These are phyloP conservation scores for Lepus europaeus DNA, from an alignment of 2,113 vertebrate genomes.

Conservation along the genomic window DNA sequence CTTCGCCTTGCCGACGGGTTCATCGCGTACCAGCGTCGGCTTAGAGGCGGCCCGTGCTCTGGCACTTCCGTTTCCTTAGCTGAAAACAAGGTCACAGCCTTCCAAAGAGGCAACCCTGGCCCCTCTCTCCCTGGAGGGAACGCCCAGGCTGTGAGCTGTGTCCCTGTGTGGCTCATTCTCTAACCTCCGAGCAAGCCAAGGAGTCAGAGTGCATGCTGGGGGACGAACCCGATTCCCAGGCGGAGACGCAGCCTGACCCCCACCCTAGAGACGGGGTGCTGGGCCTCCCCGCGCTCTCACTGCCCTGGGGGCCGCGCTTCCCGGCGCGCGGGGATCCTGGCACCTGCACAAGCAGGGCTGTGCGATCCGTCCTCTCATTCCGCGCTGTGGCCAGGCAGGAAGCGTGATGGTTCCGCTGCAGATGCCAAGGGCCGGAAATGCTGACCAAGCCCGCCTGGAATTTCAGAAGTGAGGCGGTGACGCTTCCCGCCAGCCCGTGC, in stretches of 20 bases:
- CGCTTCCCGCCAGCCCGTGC: not conserved
- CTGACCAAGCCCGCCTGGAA: constrained; percentile 8
- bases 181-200: not conserved
- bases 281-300: not conserved
- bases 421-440: not conserved
- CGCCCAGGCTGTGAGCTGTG: not conserved
- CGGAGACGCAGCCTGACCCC: no score
- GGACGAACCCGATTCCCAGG: no score
- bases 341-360: not conserved
- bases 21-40: no score
- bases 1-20: not conserved
- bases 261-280: no score
- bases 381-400: not conserved
- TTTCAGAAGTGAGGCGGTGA: not conserved
- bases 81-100: not conserved
- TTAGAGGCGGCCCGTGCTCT: no score
- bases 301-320: accelerated
- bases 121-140: accelerated
- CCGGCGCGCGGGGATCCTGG: accelerated
- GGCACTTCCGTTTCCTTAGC: not conserved
- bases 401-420: not conserved
- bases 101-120: not conserved
- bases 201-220: not conserved
- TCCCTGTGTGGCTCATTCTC: not conserved
- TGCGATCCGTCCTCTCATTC: constrained; percentile 22